Percentiles rank a stretch among this genome's conserved stretches.
These are phyloP conservation scores for Tortricodes alternella DNA, from an alignment of 2,888 invertebrate species.

Conservation along the genomic window DNA sequence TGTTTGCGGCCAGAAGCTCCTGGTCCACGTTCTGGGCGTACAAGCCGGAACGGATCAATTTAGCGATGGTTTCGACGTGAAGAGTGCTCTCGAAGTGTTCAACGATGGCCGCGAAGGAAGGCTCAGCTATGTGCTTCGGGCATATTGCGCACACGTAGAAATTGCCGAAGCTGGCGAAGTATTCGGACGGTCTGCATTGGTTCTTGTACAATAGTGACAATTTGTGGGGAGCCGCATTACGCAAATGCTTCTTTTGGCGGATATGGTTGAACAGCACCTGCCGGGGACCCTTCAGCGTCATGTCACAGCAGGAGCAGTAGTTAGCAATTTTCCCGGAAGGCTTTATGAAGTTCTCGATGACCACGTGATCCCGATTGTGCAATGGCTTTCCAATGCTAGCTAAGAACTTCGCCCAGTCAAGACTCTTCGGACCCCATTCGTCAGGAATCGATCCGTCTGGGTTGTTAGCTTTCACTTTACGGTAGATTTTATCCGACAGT, in stretches of 20 bases:
- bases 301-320: conserved; percentile 72
- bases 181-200: conserved; percentile 69
- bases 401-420: conserved; percentile 75
- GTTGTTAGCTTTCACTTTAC: conserved; percentile 57
- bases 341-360: conserved; percentile 74
- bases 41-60: conserved; percentile 59
- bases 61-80: conserved; percentile 64
- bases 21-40: conserved; percentile 51
- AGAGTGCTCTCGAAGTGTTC: conserved; percentile 68
- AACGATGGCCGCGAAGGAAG: conserved; percentile 70
- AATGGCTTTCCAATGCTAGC: conserved; percentile 70
- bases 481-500: conserved; percentile 67
- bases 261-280: conserved; percentile 77
- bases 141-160: conserved; percentile 71
- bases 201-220: conserved; percentile 66
- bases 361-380: conserved; percentile 67
- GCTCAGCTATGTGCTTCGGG: conserved; percentile 61
- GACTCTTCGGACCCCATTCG: conserved; percentile 74
- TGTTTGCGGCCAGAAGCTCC: conserved; percentile 52
- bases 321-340: conserved; percentile 73
- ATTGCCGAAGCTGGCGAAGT: conserved; percentile 75
- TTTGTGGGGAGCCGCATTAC: conserved; percentile 73
- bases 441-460: conserved; percentile 66
- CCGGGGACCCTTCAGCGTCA: conserved; percentile 72
- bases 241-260: conserved; percentile 74